These are phyloP conservation scores for Bombus waltoni DNA, from an alignment of 1,140 invertebrate species.

Conservation along the genomic window DNA sequence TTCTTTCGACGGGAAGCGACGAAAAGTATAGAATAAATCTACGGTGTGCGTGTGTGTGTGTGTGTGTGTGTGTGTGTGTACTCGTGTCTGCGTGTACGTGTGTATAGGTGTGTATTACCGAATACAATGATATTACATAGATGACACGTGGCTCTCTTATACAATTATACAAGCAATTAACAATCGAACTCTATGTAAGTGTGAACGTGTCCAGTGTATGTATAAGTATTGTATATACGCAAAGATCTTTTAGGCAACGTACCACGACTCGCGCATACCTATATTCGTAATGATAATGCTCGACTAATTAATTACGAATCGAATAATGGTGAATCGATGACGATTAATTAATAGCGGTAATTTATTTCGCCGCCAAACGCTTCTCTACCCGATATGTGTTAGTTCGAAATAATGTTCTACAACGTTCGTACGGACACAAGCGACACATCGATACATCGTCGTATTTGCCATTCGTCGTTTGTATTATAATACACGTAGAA, in stretches of 20 bases:
- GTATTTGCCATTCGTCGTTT: constrained; percentile 28
- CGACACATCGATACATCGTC: constrained; percentile 75
- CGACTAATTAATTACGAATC: constrained; percentile 40
- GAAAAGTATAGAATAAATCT: constrained; percentile 23
- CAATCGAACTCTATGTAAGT: constrained; percentile 50
- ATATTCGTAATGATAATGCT: constrained; percentile 47
- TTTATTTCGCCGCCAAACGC: constrained; percentile 20
- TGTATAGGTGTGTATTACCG: constrained; percentile 7
- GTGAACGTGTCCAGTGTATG: neutral
- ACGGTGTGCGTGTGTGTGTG: neutral
- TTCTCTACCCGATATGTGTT: constrained; percentile 77
- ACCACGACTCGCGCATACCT: constrained; percentile 36
- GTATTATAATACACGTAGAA: constrained; percentile 75
- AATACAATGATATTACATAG: constrained; percentile 41
- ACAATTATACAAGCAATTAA: constrained; percentile 57
- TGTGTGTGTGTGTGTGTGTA: neutral
- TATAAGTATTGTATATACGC: neutral
- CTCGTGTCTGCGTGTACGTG: neutral
- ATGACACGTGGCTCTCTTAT: constrained; percentile 43
- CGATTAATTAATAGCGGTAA: constrained; percentile 51
- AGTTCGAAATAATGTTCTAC: constrained; percentile 73
- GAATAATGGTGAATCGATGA: constrained; percentile 37
- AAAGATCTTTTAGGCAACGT: constrained; percentile 44
- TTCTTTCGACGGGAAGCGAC: constrained; percentile 27
- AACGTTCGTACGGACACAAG: constrained; percentile 74